Evolutionary conservation across 2,888 invertebrate species (phyloP).

Genomic region (Crepidodera aurea): DNA sequence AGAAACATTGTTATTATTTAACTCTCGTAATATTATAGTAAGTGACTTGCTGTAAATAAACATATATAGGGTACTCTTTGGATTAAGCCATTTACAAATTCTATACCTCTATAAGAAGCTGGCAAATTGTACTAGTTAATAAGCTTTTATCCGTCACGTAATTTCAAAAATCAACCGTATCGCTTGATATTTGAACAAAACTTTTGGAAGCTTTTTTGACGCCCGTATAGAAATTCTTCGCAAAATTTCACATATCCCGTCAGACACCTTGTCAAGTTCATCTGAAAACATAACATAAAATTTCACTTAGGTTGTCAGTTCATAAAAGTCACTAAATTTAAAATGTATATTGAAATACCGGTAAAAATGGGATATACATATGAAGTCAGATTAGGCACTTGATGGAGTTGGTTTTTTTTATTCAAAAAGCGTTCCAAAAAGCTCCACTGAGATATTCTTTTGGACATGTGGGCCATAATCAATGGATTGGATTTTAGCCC

Average conservation of each 20-base stretch:
- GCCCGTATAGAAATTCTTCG: background rate
- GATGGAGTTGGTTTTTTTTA: background rate
- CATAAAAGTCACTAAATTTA: constrained; percentile 40
- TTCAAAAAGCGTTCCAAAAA: background rate
- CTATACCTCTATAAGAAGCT: too few relatives aligned
- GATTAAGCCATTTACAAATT: too few relatives aligned
- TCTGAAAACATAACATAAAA: constrained; percentile 43
- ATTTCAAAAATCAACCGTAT: too few relatives aligned
- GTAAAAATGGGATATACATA: constrained; percentile 8
- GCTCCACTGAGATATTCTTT: background rate
- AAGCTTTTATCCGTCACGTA: too few relatives aligned
- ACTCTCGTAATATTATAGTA: too few relatives aligned
- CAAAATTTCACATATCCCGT: constrained; percentile 18
- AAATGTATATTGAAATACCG: constrained; percentile 25
- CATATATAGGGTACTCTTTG: too few relatives aligned
- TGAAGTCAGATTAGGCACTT: constrained; percentile 6
- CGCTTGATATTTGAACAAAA: too few relatives aligned
- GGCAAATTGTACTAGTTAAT: too few relatives aligned
- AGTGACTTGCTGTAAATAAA: too few relatives aligned
- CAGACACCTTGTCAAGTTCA: constrained; percentile 42
- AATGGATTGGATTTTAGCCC: too few relatives aligned
- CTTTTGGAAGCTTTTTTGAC: background rate
- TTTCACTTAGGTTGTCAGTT: constrained; percentile 47
- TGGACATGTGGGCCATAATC: too few relatives aligned
- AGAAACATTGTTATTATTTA: too few relatives aligned